A percentile compares a stretch with the other conserved stretches of the same genome.
Conservation (phyloP, 2,797 vertebrate species). For the Xerus rutilus region DNA sequence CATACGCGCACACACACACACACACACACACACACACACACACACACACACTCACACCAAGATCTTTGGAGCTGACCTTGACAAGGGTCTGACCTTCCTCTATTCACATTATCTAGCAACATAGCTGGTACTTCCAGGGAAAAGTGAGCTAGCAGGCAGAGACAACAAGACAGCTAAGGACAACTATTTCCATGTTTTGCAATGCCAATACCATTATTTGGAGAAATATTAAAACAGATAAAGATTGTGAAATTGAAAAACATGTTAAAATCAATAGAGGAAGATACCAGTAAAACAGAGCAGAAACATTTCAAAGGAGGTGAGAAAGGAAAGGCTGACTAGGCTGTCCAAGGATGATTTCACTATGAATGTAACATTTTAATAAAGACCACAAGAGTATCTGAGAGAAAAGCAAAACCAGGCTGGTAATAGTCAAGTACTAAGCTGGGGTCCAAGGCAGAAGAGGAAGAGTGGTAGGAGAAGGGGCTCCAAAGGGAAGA, state of each 20-base stretch:
- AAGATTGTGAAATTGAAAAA: slow-evolving; percentile 30
- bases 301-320: background rate
- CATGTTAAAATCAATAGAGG: background rate
- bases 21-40: background rate
- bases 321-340: background rate
- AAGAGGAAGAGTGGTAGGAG: background rate
- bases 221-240: background rate
- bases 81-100: background rate
- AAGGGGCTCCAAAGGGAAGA: background rate
- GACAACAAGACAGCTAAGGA: background rate
- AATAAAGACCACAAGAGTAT: background rate
- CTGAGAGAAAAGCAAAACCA: slow-evolving; percentile 1
- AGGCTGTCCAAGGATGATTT: background rate
- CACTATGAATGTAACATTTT: background rate
- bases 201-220: slow-evolving; percentile 9
- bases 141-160: background rate
- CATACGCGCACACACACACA: too few species aligned
- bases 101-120: background rate
- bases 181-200: background rate
- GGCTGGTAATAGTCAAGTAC: background rate
- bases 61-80: background rate
- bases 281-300: background rate
- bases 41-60: background rate
- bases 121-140: background rate
- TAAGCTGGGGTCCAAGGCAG: background rate